Conservation (phyloP, 2,888 invertebrate species). For the Harpalus rubripes region DNA sequence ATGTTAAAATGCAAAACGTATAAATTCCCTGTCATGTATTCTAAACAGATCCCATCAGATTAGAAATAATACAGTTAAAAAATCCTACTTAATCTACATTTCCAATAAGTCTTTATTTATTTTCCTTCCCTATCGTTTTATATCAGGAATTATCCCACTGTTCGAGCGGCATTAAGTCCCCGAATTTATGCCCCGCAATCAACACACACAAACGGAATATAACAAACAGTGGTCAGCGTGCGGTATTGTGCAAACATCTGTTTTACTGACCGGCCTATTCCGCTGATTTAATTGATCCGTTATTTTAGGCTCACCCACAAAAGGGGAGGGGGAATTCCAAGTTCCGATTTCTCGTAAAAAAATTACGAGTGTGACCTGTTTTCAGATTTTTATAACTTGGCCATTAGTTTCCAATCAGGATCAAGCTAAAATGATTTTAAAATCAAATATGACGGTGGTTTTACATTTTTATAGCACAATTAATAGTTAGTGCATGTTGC, state of each 20-base stretch:
- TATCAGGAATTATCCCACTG: not conserved
- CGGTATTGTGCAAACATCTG: conserved; percentile 62
- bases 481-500: not conserved
- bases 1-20: too few species aligned
- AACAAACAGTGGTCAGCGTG: conserved; percentile 60
- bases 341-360: conserved; percentile 43
- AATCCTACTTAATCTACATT: not conserved
- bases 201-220: conserved; percentile 46
- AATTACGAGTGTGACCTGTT: conserved; percentile 49
- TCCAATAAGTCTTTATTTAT: not conserved
- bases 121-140: not conserved
- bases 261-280: conserved; percentile 49
- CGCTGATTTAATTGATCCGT: conserved; percentile 41
- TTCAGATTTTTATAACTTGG: conserved; percentile 46
- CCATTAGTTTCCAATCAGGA: conserved; percentile 26
- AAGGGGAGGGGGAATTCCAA: not conserved
- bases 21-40: too few species aligned
- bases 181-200: conserved; percentile 55
- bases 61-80: not conserved
- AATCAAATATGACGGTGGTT: not conserved
- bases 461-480: not conserved
- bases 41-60: too few species aligned
- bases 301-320: not conserved
- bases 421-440: not conserved
- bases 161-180: not conserved